Percentiles rank a stretch among this genome's conserved stretches.
These are phyloP conservation scores for Propithecus deckenii DNA, from an alignment of 2,797 vertebrate genomes.

Conservation along the genomic window DNA sequence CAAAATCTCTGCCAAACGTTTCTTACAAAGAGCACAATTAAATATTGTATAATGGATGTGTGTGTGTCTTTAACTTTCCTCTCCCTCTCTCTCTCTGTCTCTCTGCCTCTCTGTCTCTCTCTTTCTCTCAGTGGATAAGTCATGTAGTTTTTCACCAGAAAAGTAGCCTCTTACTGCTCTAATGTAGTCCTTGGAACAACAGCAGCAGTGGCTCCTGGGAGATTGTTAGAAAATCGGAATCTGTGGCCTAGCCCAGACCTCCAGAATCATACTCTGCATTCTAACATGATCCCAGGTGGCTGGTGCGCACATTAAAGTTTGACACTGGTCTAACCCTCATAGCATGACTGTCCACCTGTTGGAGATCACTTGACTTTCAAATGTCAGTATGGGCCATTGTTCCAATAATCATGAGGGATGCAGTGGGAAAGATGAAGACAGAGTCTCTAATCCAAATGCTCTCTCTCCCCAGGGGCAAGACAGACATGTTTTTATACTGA, in stretches of 20 bases:
- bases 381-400: not conserved
- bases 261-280: not conserved
- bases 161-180: not conserved
- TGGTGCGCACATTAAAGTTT: not conserved
- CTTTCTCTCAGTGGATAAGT: not conserved
- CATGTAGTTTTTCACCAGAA: not conserved
- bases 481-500: not conserved
- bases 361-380: not conserved
- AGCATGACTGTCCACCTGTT: not conserved
- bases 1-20: not conserved
- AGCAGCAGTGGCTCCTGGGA: not conserved
- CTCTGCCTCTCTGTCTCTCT: too few species aligned
- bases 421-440: not conserved
- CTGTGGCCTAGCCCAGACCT: not conserved
- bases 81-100: too few species aligned
- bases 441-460: not conserved
- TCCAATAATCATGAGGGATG: not conserved
- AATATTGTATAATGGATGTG: not conserved
- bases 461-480: not conserved
- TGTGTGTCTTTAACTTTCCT: too few species aligned
- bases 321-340: not conserved
- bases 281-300: not conserved
- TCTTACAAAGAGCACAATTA: not conserved
- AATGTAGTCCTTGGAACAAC: not conserved
- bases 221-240: not conserved